A percentile compares a stretch with the other conserved stretches of the same genome.
Evolutionary conservation across 2,113 vertebrate genomes (phyloP).

Genomic region (Ariopsis seemanni): DNA sequence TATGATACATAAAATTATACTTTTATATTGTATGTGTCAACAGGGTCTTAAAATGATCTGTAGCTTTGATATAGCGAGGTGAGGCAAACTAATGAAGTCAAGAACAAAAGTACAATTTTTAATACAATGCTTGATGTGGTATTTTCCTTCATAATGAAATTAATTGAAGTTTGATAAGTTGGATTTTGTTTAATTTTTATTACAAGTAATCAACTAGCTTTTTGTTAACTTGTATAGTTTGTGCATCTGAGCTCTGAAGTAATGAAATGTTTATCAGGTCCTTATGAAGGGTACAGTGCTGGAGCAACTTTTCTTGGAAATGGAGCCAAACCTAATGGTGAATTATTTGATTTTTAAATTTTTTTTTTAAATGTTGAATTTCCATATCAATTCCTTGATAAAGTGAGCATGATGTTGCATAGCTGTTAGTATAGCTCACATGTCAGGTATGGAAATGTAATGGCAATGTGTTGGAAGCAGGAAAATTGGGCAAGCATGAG

Average conservation of each 20-base stretch:
- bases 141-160: neutral
- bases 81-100: too few relatives aligned
- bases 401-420: neutral
- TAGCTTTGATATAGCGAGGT: too few relatives aligned
- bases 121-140: too few relatives aligned
- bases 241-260: neutral
- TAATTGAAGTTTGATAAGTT: neutral
- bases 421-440: neutral
- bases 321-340: constrained; percentile 22
- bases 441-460: too few relatives aligned
- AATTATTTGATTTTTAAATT: neutral
- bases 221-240: neutral
- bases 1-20: too few relatives aligned
- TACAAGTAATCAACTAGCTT: neutral
- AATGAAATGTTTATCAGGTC: constrained; percentile 1
- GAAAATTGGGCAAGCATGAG: too few relatives aligned
- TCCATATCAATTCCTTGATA: neutral
- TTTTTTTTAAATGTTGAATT: neutral
- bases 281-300: constrained; percentile 15
- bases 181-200: neutral
- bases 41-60: neutral
- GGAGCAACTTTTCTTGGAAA: constrained; percentile 17
- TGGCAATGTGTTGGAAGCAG: too few relatives aligned
- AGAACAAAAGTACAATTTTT: too few relatives aligned
- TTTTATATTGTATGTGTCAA: neutral